Percentiles rank a stretch among this genome's conserved stretches.
Conservation (phyloP, 2,113 vertebrate genomes). For the Ceyx melanurus region DNA sequence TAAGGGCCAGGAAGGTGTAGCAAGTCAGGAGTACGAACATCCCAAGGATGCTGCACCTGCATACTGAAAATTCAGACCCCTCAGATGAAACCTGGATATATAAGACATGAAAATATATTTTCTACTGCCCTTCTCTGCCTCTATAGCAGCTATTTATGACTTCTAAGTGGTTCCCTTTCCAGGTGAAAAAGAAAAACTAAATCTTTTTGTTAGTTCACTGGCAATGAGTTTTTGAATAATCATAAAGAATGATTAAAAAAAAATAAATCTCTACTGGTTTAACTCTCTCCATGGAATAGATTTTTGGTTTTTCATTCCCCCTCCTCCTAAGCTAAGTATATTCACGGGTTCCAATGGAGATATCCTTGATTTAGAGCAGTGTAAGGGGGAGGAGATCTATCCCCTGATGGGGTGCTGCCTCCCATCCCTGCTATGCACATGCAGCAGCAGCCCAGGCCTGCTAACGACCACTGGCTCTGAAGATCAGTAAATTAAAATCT, state of each 20-base stretch:
- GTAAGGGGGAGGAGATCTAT: neutral
- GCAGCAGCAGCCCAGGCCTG: constrained; percentile 14
- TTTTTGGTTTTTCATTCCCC: neutral
- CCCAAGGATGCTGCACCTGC: neutral
- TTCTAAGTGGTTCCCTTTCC: neutral
- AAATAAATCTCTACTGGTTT: neutral
- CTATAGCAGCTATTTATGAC: neutral
- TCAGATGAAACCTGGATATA: neutral
- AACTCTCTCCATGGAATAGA: neutral
- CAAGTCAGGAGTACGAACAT: neutral
- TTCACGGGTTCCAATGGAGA: neutral
- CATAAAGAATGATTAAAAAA: neutral
- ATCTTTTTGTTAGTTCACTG: neutral
- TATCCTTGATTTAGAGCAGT: constrained; percentile 8
- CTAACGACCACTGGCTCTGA: constrained; percentile 37
- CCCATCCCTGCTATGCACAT: neutral
- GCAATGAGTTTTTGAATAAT: neutral
- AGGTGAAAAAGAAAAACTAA: neutral
- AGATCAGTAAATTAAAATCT: constrained; percentile 68
- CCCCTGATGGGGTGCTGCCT: neutral
- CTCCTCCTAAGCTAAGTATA: neutral
- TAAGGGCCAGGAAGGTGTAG: neutral
- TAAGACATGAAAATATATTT: neutral
- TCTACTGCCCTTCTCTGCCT: neutral
- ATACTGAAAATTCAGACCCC: neutral